phyloP scores from a whole-genome alignment of 2,113 vertebrate genomes.

The Phylloscopus trochilus region DNA sequence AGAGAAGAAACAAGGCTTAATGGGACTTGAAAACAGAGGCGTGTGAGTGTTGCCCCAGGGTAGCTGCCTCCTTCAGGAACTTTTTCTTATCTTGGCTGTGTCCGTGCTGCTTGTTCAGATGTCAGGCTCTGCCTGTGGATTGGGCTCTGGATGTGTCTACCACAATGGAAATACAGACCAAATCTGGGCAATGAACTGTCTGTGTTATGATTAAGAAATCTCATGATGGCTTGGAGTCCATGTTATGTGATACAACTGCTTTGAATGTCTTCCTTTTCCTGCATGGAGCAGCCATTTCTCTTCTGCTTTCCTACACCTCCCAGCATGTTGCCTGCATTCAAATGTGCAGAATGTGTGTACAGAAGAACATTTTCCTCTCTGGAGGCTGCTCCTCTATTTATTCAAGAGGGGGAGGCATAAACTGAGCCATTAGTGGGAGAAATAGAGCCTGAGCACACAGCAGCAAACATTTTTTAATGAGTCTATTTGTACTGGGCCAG shows the following conservation, averaged over 20 bases:
- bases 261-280: neutral
- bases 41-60: neutral
- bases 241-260: neutral
- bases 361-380: neutral
- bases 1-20: neutral
- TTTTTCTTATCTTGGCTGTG: neutral
- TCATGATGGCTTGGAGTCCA: neutral
- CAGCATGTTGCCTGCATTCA: neutral
- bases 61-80: neutral
- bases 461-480: slow-evolving; percentile 67
- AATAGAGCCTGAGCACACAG: slow-evolving; percentile 50
- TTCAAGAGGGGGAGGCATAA: slow-evolving; percentile 41
- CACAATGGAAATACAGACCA: neutral
- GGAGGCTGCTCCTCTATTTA: slow-evolving; percentile 11
- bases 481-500: slow-evolving; percentile 56
- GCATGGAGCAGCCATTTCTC: neutral
- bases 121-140: neutral
- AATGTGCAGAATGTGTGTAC: neutral
- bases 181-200: neutral
- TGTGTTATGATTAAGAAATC: neutral
- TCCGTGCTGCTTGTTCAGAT: neutral
- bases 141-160: neutral
- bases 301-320: neutral
- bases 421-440: slow-evolving; percentile 46
- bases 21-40: neutral